These are phyloP conservation scores for Acipenser oxyrinchus DNA, from an alignment of 2,797 vertebrate species.

Conservation along the genomic window DNA sequence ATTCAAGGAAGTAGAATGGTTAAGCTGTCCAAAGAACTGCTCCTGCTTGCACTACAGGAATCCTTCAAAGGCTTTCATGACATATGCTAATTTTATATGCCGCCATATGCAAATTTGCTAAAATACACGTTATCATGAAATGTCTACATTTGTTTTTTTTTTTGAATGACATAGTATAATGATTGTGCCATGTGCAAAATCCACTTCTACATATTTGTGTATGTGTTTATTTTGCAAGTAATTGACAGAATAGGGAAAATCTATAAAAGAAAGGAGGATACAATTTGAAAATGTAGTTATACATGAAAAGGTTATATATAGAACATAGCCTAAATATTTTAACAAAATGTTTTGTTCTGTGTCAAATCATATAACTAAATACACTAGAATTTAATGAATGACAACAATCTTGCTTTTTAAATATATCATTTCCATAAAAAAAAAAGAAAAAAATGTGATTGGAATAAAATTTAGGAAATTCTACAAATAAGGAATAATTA, in stretches of 20 bases:
- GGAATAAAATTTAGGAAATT: conserved; percentile 55
- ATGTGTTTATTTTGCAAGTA: too few relatives aligned
- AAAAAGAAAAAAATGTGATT: conserved; percentile 51
- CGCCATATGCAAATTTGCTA: conserved; percentile 80
- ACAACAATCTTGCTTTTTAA: background rate
- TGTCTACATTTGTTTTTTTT: background rate
- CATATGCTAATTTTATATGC: conserved; percentile 74
- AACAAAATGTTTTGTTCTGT: background rate
- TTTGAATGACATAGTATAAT: too few relatives aligned
- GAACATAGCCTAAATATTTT: conserved; percentile 10
- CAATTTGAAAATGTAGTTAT: conserved; percentile 2
- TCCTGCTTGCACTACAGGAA: conserved; percentile 74
- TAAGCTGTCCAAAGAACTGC: conserved; percentile 76
- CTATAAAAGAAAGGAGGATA: too few relatives aligned
- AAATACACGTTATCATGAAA: conserved; percentile 44
- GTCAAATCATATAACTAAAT: background rate
- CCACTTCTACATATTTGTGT: too few relatives aligned
- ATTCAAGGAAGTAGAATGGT: conserved; percentile 52
- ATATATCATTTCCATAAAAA: conserved; percentile 26
- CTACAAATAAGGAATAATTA: conserved; percentile 58
- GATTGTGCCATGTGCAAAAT: too few relatives aligned
- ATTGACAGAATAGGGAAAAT: too few relatives aligned
- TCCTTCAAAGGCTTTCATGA: conserved; percentile 67
- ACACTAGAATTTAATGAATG: background rate
- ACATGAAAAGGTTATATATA: background rate